Evolutionary conservation across 2,888 invertebrate genomes (phyloP).

Genomic region (Tetrapedia diversipes): DNA sequence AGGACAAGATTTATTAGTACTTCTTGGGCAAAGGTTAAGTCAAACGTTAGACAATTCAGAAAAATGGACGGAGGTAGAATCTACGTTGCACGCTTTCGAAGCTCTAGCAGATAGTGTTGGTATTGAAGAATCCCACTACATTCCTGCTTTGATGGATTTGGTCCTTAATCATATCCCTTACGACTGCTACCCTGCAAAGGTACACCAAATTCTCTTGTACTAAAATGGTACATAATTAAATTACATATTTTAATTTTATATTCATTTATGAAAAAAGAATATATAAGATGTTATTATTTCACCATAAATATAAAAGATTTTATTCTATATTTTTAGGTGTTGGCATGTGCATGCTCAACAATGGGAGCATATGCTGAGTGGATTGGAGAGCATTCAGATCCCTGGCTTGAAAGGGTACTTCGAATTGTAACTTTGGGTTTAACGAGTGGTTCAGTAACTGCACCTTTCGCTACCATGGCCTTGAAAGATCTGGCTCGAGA

Average conservation of each 20-base stretch:
- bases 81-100: slow-evolving; percentile 84
- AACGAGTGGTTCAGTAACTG: slow-evolving; percentile 86
- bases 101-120: slow-evolving; percentile 84
- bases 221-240: slow-evolving; percentile 8
- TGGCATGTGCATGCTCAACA: slow-evolving; percentile 77
- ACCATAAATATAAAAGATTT: background rate
- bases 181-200: slow-evolving; percentile 78
- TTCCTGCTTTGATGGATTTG: slow-evolving; percentile 83
- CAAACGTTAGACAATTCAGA: slow-evolving; percentile 83
- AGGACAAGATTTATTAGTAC: slow-evolving; percentile 88
- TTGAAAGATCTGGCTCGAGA: slow-evolving; percentile 94
- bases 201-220: slow-evolving; percentile 45
- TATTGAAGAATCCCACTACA: slow-evolving; percentile 80
- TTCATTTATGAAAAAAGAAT: background rate
- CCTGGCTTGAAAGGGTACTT: slow-evolving; percentile 87
- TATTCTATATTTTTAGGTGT: slow-evolving; percentile 67
- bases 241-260: background rate
- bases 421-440: slow-evolving; percentile 88
- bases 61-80: slow-evolving; percentile 85
- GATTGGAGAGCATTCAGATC: slow-evolving; percentile 89
- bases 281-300: background rate
- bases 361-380: slow-evolving; percentile 93
- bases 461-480: slow-evolving; percentile 93
- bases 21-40: slow-evolving; percentile 87
- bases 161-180: slow-evolving; percentile 78